phyloP scores from a whole-genome alignment of 2,113 vertebrate species.

The Channa argus region DNA sequence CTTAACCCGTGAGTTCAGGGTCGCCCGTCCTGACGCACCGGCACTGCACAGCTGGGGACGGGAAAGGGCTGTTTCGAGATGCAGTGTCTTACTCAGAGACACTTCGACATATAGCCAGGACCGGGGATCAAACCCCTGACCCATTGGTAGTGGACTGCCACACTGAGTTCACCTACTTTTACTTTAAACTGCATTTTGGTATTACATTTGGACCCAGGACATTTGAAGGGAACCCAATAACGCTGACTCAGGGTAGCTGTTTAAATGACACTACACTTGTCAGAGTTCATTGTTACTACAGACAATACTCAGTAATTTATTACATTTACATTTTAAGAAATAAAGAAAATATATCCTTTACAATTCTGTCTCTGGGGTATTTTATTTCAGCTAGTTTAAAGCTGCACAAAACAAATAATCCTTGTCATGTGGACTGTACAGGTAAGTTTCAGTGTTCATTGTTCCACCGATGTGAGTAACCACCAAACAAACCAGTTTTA shows the following conservation, averaged over 20 bases:
- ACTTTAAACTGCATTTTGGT: no score
- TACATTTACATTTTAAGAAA: constrained; percentile 31
- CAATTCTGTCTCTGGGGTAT: not conserved
- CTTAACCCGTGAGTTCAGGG: no score
- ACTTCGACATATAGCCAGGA: no score
- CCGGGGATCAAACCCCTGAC: no score
- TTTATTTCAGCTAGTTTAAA: not conserved
- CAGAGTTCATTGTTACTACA: not conserved
- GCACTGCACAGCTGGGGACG: no score
- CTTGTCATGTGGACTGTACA: no score
- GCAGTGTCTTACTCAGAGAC: no score
- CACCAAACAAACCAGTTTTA: not conserved
- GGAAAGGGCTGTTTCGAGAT: no score
- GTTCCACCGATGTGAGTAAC: not conserved
- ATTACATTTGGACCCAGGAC: no score
- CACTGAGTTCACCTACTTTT: not conserved
- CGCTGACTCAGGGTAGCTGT: not conserved
- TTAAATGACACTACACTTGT: not conserved
- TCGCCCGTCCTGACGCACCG: no score
- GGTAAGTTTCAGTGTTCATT: not conserved
- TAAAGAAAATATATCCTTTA: constrained; percentile 7
- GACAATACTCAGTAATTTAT: constrained; percentile 5
- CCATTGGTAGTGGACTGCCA: no score
- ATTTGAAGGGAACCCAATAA: not conserved
- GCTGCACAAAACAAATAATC: no score